These are phyloP conservation scores for Syrrhaptes paradoxus DNA, from an alignment of 2,113 vertebrate species.

Conservation along the genomic window DNA sequence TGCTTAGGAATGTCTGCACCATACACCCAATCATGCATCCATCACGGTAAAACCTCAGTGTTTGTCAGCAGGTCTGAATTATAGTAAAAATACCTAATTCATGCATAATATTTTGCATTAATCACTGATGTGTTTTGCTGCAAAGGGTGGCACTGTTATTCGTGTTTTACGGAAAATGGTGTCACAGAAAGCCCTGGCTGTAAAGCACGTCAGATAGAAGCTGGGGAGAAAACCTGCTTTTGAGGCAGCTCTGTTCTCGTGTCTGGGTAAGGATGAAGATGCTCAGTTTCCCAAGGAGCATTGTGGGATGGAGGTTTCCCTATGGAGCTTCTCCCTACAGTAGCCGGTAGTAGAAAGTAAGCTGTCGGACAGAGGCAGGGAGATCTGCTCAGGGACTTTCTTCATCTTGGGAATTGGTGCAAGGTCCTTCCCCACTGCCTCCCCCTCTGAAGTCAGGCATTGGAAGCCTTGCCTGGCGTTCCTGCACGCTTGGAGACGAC, in stretches of 20 bases:
- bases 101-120: not conserved
- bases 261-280: not conserved
- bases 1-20: conserved; percentile 44
- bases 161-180: not conserved
- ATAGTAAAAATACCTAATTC: not conserved
- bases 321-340: not conserved
- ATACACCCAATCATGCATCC: not conserved
- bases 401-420: not conserved
- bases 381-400: not conserved
- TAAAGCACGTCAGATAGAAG: not conserved
- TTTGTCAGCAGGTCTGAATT: conserved; percentile 41
- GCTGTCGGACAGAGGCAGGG: fast-evolving
- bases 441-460: not conserved
- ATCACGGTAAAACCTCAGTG: not conserved
- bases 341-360: not conserved
- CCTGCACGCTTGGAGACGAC: not conserved
- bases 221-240: not conserved
- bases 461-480: not conserved
- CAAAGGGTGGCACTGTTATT: not conserved
- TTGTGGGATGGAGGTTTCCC: not conserved
- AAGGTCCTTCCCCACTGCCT: not conserved
- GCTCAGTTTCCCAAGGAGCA: not conserved
- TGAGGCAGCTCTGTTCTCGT: not conserved
- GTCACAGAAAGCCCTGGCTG: not conserved
- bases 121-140: not conserved